Evolutionary conservation across 2,113 vertebrate genomes (phyloP), one percentile per base, ranked within the genome.

Genomic region (Promerops cafer): DNA sequence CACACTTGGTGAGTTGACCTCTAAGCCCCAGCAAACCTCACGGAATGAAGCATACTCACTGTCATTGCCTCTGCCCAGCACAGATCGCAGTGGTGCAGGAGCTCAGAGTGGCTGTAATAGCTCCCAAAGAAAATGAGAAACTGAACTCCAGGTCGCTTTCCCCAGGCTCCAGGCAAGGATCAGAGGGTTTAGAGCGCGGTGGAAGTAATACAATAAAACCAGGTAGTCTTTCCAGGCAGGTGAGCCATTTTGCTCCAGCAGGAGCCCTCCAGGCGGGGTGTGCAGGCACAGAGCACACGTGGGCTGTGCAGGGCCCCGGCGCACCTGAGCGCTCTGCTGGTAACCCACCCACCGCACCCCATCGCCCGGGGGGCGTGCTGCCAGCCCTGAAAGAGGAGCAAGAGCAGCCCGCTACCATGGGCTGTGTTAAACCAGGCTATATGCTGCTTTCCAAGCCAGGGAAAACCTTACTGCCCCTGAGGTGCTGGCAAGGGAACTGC

Each of bases 311-410:
- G 42, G 17, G 52, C 18, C 23, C 9, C 0, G 0, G 57, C 57
- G 42, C n/a, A 20, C 1, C 7, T 3, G 3, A 2, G 5, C 9
- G 31, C 56, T 39, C 33, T 13, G 49, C 35, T 13, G 4, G 14
- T 6, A 9, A 10, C 44, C 0, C 40, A 9, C 44, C 30, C 26
- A 0, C 26, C 0, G 16, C 16, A 2, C 52, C 23, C 49, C 64
- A 22, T 3, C 0, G 0, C 5, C 2, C 0, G 11, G 13, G 13
- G 31, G 42, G 9, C 7, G 3, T 1, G 2, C 40, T 49, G 77
- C 54, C 3, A 13, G 72, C 56, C 56, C 31, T 8, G 3, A 6
- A 45, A 42, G 44, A 74, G 33, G 30, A 20, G 65, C 66, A 50
- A 10, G 14, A 45, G 54, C 49, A 49, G 49, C 59, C 50, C 83